Evolutionary conservation across 1,140 invertebrate species (phyloP).

Genomic region (Drosophila takahashii): DNA sequence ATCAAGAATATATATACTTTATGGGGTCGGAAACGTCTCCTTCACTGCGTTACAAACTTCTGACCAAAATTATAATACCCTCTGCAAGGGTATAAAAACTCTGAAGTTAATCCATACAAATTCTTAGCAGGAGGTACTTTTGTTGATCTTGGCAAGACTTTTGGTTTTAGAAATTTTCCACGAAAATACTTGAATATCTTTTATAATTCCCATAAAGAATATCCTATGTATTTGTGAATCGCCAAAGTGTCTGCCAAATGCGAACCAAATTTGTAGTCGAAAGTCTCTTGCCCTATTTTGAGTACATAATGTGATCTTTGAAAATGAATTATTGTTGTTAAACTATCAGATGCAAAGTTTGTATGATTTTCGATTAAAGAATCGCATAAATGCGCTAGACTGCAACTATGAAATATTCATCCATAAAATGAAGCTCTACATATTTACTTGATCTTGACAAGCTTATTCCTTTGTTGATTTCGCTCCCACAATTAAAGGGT

Average conservation of each 20-base stretch:
- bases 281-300: not conserved
- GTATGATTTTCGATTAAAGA: too few relatives aligned
- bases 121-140: not conserved
- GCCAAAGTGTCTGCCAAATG: constrained; percentile 9
- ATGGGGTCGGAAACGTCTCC: too few relatives aligned
- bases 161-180: constrained; percentile 2
- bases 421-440: constrained; percentile 12
- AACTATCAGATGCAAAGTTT: not conserved
- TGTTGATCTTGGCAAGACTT: constrained; percentile 7
- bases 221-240: not conserved
- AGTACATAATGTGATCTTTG: not conserved
- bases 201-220: not conserved
- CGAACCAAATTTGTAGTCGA: not conserved
- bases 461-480: not conserved
- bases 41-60: too few relatives aligned
- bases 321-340: not conserved
- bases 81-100: too few relatives aligned
- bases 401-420: constrained; percentile 17
- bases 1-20: too few relatives aligned
- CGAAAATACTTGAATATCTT: not conserved
- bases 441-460: constrained; percentile 19
- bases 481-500: constrained; percentile 29
- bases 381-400: not conserved
- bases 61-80: too few relatives aligned
- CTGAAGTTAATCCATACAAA: not conserved